These are phyloP conservation scores for Calameuta idolon DNA, from an alignment of 2,888 invertebrate genomes.

Conservation along the genomic window DNA sequence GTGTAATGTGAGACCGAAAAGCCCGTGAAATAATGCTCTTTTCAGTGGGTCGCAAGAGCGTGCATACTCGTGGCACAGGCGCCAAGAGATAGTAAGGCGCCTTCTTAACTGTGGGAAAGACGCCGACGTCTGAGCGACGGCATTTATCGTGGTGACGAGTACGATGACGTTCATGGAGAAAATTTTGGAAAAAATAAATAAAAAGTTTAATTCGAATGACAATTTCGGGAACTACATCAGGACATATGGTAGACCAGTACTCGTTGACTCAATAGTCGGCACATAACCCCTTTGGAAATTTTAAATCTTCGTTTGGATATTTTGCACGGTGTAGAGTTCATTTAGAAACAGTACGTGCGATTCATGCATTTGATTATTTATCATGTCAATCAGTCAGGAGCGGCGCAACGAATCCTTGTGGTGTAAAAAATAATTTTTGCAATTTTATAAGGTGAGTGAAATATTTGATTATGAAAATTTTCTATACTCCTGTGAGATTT, in stretches of 20 bases:
- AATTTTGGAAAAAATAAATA: background rate
- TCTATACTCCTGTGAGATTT: background rate
- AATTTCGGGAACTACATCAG: background rate
- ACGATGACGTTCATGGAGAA: background rate
- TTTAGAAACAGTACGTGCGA: background rate
- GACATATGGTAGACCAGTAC: background rate
- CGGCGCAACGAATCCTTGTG: background rate
- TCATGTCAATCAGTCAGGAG: background rate
- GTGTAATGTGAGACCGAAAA: constrained; percentile 51
- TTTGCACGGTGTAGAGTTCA: background rate
- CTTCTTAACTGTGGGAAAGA: constrained; percentile 61
- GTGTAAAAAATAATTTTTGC: background rate
- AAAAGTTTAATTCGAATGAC: background rate
- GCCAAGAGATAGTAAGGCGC: constrained; percentile 59
- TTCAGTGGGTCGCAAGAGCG: constrained; percentile 7
- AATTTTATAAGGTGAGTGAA: background rate
- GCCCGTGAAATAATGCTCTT: constrained; percentile 57
- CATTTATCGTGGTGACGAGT: background rate
- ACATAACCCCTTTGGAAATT: background rate
- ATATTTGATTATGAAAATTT: background rate
- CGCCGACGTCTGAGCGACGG: constrained; percentile 43
- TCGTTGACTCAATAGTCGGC: background rate
- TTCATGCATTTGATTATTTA: background rate
- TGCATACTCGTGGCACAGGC: constrained; percentile 33
- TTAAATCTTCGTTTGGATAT: background rate